These are phyloP conservation scores for Thalassarche chlororhynchos DNA, from an alignment of 2,113 vertebrate species.

Conservation along the genomic window DNA sequence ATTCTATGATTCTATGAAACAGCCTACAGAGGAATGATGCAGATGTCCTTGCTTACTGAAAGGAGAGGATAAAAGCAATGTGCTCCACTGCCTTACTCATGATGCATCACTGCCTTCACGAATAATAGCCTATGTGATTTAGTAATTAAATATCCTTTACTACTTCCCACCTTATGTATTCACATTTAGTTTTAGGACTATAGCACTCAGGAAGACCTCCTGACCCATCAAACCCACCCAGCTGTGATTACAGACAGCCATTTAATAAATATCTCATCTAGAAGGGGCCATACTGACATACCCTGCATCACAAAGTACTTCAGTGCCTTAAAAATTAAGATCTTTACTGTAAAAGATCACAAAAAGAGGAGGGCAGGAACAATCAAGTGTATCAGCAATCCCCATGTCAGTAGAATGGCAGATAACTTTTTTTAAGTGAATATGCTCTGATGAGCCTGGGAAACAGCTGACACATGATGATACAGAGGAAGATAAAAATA, in stretches of 20 bases:
- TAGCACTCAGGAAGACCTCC: background rate
- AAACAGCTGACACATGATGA: background rate
- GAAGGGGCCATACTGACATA: background rate
- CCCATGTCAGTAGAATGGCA: background rate
- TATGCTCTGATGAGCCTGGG: background rate
- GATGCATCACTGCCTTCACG: background rate
- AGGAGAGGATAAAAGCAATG: conserved; percentile 2
- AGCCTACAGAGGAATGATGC: background rate
- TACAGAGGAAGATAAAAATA: conserved; percentile 11
- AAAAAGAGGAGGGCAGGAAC: background rate
- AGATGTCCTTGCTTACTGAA: conserved; percentile 1
- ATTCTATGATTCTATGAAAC: background rate
- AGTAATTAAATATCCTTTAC: conserved; percentile 45
- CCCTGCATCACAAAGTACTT: background rate
- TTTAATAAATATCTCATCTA: background rate
- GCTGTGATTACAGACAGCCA: background rate
- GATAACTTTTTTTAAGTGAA: conserved; percentile 15
- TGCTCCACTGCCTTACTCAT: background rate
- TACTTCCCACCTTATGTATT: conserved; percentile 8
- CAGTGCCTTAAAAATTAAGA: background rate
- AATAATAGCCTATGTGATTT: conserved; percentile 16
- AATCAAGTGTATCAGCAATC: background rate
- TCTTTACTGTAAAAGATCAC: background rate
- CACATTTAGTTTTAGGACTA: background rate
- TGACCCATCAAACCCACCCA: background rate